These are phyloP conservation scores for Montifringilla adamsi DNA, from an alignment of 2,113 vertebrate genomes.

Conservation along the genomic window DNA sequence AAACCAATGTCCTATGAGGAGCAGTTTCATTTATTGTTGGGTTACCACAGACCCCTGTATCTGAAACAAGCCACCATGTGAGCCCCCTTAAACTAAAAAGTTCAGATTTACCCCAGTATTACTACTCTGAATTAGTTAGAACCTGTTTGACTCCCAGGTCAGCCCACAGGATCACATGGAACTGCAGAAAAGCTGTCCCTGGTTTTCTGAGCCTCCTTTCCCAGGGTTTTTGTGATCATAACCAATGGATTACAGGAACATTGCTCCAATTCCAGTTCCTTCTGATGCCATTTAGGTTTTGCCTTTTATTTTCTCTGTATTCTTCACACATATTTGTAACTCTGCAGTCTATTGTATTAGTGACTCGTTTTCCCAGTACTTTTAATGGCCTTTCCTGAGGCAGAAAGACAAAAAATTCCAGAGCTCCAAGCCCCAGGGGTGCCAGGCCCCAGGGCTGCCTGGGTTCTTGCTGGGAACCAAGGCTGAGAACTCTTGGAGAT, in stretches of 20 bases:
- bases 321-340: background rate
- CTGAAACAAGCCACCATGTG: background rate
- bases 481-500: background rate
- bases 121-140: background rate
- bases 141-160: rapidly evolving
- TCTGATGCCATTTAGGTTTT: background rate
- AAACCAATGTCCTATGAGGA: background rate
- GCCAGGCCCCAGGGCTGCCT: background rate
- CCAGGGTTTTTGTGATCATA: too few relatives aligned
- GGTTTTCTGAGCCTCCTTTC: background rate
- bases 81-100: background rate
- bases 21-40: background rate
- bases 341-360: background rate
- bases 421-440: background rate
- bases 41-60: background rate
- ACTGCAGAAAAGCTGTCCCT: background rate
- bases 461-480: background rate
- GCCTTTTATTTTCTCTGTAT: background rate
- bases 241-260: background rate
- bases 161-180: background rate
- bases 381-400: background rate
- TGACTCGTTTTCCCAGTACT: background rate
- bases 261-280: background rate
- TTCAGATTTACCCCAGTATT: background rate
- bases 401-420: background rate